Evolutionary conservation across 1,140 invertebrate species (phyloP).

Genomic region (Spodoptera frugiperda): DNA sequence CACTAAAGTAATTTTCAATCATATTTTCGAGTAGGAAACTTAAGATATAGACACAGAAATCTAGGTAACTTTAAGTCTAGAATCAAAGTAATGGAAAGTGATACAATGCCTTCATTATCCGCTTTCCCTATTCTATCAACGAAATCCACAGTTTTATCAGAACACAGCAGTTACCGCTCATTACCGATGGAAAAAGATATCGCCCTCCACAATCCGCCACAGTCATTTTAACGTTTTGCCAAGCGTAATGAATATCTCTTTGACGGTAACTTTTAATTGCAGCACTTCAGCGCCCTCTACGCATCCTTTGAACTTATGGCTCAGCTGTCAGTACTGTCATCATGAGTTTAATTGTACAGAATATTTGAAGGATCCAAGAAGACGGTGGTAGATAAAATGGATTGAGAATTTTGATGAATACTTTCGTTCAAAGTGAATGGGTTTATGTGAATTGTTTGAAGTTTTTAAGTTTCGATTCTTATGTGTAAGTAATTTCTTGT

Average conservation of each 20-base stretch:
- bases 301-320: conserved; percentile 66
- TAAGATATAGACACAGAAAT: too few relatives aligned
- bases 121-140: not conserved
- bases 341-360: conserved; percentile 43
- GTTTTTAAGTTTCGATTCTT: too few relatives aligned
- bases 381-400: not conserved
- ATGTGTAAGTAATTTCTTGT: too few relatives aligned
- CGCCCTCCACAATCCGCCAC: not conserved
- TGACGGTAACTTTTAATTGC: conserved; percentile 77
- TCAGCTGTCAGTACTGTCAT: conserved; percentile 36
- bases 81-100: too few relatives aligned
- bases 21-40: too few relatives aligned
- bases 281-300: conserved; percentile 42
- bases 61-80: too few relatives aligned
- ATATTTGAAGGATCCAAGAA: conserved; percentile 2
- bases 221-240: conserved; percentile 39
- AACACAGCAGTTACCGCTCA: conserved; percentile 10
- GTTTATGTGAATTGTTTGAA: too few relatives aligned
- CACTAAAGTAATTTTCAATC: too few relatives aligned
- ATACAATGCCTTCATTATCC: too few relatives aligned
- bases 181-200: conserved; percentile 31
- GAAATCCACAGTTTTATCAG: not conserved
- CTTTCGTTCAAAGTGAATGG: too few relatives aligned
- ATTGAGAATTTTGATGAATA: too few relatives aligned
- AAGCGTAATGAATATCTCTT: conserved; percentile 67